Conservation (phyloP, 53 echinoderm and acorn worm species). For the Mesocentrotus franciscanus region DNA sequence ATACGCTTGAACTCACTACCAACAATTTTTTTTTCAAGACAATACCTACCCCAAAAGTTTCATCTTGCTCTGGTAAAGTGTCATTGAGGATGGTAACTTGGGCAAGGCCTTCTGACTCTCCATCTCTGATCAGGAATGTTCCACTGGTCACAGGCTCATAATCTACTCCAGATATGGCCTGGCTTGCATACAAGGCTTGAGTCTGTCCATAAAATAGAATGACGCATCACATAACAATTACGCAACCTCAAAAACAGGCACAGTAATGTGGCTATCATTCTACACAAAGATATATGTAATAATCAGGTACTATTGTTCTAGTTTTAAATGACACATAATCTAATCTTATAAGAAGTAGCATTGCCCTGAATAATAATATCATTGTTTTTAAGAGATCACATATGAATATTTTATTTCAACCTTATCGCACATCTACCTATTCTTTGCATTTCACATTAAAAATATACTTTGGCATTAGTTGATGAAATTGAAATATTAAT, state of each 20-base stretch:
- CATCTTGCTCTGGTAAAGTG: slow-evolving; percentile 86
- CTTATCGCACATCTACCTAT: no score
- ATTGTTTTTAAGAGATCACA: no score
- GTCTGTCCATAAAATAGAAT: slow-evolving; percentile 66
- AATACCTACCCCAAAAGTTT: slow-evolving; percentile 86
- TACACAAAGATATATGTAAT: not conserved
- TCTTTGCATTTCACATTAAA: no score
- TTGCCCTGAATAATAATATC: no score
- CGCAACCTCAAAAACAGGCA: not conserved
- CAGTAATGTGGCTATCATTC: not conserved
- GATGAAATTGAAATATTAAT: no score
- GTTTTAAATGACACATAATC: no score
- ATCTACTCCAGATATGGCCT: slow-evolving; percentile 89
- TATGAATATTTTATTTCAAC: no score
- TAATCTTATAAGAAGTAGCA: no score
- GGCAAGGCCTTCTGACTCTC: slow-evolving; percentile 71
- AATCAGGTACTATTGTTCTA: no score
- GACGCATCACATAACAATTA: not conserved
- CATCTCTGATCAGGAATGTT: slow-evolving; percentile 79
- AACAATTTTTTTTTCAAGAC: not conserved
- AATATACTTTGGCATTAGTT: no score
- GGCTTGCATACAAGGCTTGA: slow-evolving; percentile 89
- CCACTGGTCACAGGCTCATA: slow-evolving; percentile 84
- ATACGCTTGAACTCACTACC: not conserved
- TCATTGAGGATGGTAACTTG: slow-evolving; percentile 88